Percentiles rank a stretch among this genome's conserved stretches.
phyloP scores from a whole-genome alignment of 2,888 invertebrate genomes.

The Acholoe squamosa region DNA sequence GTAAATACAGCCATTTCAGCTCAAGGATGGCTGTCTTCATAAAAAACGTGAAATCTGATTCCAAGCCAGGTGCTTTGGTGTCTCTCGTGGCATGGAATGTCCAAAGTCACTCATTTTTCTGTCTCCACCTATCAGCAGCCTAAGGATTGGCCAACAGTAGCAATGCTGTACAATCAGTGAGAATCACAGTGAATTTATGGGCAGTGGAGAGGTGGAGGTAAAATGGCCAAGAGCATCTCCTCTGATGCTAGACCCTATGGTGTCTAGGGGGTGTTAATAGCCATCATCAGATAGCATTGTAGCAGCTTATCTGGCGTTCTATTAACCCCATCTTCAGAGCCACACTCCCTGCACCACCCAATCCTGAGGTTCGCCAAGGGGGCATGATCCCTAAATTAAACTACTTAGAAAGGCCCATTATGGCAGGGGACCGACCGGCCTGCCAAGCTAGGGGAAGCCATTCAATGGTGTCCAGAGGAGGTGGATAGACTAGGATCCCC shows the following conservation, averaged over 20 bases:
- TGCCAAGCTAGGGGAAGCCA: conserved; percentile 7
- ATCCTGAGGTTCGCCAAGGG: neutral
- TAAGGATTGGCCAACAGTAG: no score
- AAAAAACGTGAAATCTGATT: no score
- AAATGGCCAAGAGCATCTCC: neutral
- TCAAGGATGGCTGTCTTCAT: no score
- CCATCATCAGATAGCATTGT: conserved; percentile 38
- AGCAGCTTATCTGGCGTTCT: neutral
- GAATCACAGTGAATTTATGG: no score
- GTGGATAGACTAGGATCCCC: neutral
- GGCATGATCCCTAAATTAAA: conserved; percentile 36
- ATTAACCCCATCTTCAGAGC: neutral
- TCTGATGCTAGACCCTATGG: neutral
- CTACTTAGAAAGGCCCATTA: conserved; percentile 31
- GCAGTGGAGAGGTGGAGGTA: no score
- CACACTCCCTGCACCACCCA: neutral
- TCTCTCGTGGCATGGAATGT: no score
- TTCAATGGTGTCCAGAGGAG: neutral
- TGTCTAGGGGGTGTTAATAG: neutral
- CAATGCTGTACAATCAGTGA: no score
- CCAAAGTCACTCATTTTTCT: no score
- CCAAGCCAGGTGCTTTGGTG: no score
- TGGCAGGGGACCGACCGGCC: neutral
- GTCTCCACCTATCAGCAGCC: no score
- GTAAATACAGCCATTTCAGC: no score